A percentile compares a stretch with the other conserved stretches of the same genome.
These are phyloP conservation scores for Rhynchomys soricoides DNA, from an alignment of 2,113 vertebrate genomes.

Conservation along the genomic window DNA sequence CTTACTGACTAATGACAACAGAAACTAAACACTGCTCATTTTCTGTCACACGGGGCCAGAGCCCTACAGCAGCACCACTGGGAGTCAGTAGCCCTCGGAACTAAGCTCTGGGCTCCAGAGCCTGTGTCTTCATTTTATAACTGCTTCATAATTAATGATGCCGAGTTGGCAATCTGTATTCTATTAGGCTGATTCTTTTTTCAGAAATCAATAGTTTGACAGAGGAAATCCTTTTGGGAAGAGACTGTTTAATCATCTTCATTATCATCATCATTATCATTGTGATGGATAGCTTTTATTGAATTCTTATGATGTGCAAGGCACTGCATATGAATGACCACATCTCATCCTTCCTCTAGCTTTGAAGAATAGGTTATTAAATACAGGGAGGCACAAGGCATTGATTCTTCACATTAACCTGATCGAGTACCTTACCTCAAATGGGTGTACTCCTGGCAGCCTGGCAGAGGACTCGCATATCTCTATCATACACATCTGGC, in stretches of 20 bases:
- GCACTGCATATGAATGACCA: not conserved
- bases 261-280: conserved; percentile 67
- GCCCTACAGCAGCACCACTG: not conserved
- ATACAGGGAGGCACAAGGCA: not conserved
- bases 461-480: not conserved
- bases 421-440: not conserved
- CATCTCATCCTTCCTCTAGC: not conserved
- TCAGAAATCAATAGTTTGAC: conserved; percentile 66
- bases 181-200: conserved; percentile 42
- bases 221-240: conserved; percentile 65
- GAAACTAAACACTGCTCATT: not conserved
- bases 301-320: conserved; percentile 50
- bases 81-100: not conserved
- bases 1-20: not conserved
- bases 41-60: not conserved
- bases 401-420: not conserved
- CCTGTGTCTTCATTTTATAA: not conserved
- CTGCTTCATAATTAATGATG: conserved; percentile 55
- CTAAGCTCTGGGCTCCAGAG: not conserved
- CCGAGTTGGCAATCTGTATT: conserved; percentile 45
- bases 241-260: conserved; percentile 68
- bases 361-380: not conserved
- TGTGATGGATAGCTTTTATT: conserved; percentile 58
- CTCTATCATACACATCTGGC: not conserved
- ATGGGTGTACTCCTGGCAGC: not conserved